These are phyloP conservation scores for Falco punctatus DNA, from an alignment of 2,113 vertebrate species.

Conservation along the genomic window DNA sequence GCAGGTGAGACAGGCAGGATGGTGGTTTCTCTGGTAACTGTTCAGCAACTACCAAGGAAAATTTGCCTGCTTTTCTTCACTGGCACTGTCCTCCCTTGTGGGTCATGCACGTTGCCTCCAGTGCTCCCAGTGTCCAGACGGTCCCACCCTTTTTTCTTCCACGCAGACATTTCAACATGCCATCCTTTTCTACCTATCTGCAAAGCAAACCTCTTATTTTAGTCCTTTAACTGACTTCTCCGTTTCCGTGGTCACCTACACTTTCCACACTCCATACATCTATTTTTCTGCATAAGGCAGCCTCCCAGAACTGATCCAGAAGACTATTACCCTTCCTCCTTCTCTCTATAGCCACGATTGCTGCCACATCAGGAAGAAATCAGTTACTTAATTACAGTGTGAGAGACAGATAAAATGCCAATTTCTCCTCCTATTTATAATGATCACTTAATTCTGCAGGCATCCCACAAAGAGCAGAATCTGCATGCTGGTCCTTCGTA, in stretches of 20 bases:
- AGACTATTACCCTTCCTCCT: conserved; percentile 19
- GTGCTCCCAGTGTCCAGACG: background rate
- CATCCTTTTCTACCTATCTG: background rate
- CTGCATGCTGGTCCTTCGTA: conserved; percentile 46
- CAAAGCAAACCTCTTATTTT: background rate
- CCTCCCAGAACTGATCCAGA: background rate
- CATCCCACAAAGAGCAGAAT: conserved; percentile 61
- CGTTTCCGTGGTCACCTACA: background rate
- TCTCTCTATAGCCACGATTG: conserved; percentile 23
- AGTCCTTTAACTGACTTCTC: background rate
- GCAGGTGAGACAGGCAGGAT: background rate
- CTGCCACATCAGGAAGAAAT: conserved; percentile 57
- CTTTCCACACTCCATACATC: background rate
- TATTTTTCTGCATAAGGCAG: background rate
- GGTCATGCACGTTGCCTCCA: background rate
- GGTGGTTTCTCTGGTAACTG: background rate
- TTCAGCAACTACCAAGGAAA: background rate
- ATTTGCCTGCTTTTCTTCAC: background rate
- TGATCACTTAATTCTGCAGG: conserved; percentile 64
- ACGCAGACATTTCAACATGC: background rate
- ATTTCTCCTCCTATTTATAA: conserved; percentile 66
- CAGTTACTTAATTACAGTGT: conserved; percentile 60
- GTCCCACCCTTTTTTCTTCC: background rate
- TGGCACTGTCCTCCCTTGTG: background rate
- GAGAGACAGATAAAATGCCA: conserved; percentile 62